Conservation (phyloP, 2,888 invertebrate species). For the Acleris laterana region DNA sequence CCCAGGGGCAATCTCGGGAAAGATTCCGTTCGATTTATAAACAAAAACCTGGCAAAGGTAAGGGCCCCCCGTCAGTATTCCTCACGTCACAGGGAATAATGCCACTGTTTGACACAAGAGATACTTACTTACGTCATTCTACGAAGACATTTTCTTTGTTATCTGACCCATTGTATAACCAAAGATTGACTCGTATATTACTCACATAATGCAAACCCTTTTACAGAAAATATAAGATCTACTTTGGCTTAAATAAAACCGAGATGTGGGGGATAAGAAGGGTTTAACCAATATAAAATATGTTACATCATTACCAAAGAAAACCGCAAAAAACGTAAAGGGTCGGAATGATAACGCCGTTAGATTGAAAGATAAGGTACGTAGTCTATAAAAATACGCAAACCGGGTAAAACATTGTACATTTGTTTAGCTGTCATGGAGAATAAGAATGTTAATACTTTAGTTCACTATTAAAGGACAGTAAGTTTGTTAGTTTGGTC, state of each 20-base stretch:
- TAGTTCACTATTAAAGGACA: too few relatives aligned
- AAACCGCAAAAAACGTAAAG: slow-evolving; percentile 28
- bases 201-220: slow-evolving; percentile 9
- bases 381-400: slow-evolving; percentile 5
- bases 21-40: slow-evolving; percentile 49
- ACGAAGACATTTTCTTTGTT: slow-evolving; percentile 28
- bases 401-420: neutral
- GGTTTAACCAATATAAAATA: slow-evolving; percentile 27
- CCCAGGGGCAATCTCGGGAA: slow-evolving; percentile 42
- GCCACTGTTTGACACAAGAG: slow-evolving; percentile 38
- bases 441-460: too few relatives aligned
- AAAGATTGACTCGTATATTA: slow-evolving; percentile 23
- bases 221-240: slow-evolving; percentile 13
- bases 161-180: slow-evolving; percentile 27
- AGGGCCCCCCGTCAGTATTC: slow-evolving; percentile 46
- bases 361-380: slow-evolving; percentile 21
- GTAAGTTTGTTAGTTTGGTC: too few relatives aligned
- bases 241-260: slow-evolving; percentile 8
- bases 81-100: slow-evolving; percentile 39
- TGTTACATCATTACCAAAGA: slow-evolving; percentile 27
- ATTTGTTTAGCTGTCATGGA: neutral
- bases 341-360: slow-evolving; percentile 23
- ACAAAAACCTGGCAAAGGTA: slow-evolving; percentile 44
- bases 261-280: slow-evolving; percentile 8
- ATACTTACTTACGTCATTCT: slow-evolving; percentile 34